Percentiles rank a stretch among this genome's conserved stretches.
Evolutionary conservation across 2,797 vertebrate species (phyloP).

Genomic region (Notamacropus eugenii): DNA sequence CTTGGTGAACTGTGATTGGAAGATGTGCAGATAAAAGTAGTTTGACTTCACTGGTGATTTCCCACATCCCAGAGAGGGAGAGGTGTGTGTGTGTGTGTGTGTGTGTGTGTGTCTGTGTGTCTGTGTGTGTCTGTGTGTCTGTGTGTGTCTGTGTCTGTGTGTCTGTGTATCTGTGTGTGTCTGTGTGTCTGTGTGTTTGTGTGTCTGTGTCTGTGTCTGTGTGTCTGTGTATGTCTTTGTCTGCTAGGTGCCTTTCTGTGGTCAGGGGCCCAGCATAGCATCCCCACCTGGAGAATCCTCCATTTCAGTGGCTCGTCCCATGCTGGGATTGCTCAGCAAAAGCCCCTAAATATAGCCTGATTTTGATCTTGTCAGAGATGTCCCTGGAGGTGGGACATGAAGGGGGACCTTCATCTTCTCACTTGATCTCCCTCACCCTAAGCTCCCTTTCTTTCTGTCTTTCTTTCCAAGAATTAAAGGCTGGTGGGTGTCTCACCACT

Average conservation of each 20-base stretch:
- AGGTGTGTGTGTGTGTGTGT: background rate
- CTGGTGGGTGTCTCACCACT: conserved; percentile 99
- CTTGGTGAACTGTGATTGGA: background rate
- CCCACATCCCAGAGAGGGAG: no score
- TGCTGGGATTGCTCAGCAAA: background rate
- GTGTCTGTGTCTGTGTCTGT: background rate
- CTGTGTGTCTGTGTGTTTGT: no score
- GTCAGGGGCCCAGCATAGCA: background rate
- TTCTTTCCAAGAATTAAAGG: conserved; percentile 93
- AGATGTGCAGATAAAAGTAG: background rate
- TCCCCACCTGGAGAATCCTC: background rate
- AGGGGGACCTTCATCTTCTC: fast-evolving
- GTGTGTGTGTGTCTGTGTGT: no score
- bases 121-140: no score
- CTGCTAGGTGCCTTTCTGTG: background rate
- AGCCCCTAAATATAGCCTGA: background rate
- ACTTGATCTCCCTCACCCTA: background rate
- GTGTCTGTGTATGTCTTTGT: background rate
- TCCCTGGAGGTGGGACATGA: background rate
- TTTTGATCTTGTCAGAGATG: no score
- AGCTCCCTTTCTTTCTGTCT: conserved; percentile 23
- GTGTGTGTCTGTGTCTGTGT: no score
- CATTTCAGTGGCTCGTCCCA: background rate
- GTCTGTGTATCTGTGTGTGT: background rate
- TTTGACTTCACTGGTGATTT: no score